Conservation (phyloP, 2,888 invertebrate genomes). For the Polymixis flavicincta region DNA sequence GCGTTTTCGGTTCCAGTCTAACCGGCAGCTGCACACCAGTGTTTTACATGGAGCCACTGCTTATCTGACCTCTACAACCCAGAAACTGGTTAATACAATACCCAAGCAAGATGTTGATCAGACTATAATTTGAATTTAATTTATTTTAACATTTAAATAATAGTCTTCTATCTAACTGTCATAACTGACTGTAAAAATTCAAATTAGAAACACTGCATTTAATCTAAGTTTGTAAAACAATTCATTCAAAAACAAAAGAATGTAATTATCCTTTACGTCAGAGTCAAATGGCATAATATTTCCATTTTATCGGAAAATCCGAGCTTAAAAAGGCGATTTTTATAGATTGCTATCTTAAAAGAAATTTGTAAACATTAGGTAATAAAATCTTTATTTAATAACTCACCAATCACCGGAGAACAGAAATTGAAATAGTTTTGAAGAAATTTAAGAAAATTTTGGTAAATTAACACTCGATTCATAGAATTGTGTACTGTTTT, state of each 20-base stretch:
- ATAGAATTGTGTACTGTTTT: neutral
- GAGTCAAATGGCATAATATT: slow-evolving; percentile 1
- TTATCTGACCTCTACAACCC: no score
- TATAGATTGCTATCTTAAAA: slow-evolving; percentile 24
- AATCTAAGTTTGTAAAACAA: neutral
- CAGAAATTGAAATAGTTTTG: neutral
- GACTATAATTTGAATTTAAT: no score
- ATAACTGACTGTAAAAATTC: neutral
- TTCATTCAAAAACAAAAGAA: slow-evolving; percentile 26
- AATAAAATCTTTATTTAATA: neutral
- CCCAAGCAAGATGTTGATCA: no score
- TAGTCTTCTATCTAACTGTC: no score
- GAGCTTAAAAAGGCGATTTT: slow-evolving; percentile 4
- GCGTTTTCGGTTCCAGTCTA: no score
- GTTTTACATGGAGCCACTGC: no score
- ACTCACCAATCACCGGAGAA: slow-evolving; percentile 29
- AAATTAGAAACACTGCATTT: neutral
- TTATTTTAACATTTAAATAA: no score
- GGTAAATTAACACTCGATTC: neutral
- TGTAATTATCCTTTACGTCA: slow-evolving; percentile 10
- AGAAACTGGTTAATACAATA: no score
- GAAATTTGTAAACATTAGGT: slow-evolving; percentile 30
- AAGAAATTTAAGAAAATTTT: no score
- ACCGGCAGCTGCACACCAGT: no score
- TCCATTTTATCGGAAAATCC: slow-evolving; percentile 20